These are phyloP conservation scores for Micronisus gabar DNA, from an alignment of 2,113 vertebrate species.

Conservation along the genomic window DNA sequence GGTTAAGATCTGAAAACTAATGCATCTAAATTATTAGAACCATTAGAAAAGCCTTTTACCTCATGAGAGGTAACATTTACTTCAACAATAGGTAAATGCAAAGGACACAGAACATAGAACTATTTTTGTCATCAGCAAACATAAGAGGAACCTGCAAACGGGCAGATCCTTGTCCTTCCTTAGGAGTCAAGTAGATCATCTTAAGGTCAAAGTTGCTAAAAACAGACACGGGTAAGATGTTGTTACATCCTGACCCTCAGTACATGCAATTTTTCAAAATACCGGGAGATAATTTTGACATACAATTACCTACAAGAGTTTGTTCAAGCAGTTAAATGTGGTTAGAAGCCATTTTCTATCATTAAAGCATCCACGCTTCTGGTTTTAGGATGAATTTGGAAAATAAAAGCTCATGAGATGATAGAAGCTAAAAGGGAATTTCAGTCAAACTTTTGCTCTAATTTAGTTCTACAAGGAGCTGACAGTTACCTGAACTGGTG, in stretches of 20 bases:
- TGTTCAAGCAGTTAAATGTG: background rate
- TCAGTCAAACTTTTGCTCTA: background rate
- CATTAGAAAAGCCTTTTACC: background rate
- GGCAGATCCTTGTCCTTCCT: background rate
- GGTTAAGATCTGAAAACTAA: background rate
- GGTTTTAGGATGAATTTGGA: background rate
- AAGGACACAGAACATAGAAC: background rate
- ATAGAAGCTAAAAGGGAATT: background rate
- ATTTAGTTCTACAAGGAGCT: background rate
- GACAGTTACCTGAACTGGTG: background rate
- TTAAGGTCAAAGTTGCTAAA: background rate
- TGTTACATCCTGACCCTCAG: background rate
- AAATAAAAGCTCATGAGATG: background rate
- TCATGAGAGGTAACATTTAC: background rate
- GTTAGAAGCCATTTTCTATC: background rate
- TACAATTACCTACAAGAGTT: background rate
- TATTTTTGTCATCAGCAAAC: background rate
- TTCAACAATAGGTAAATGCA: background rate
- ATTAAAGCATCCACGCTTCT: background rate
- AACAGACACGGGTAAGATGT: background rate
- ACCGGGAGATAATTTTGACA: background rate
- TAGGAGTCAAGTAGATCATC: background rate
- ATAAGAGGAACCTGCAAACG: background rate
- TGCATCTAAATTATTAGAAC: background rate
- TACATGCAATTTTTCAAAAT: background rate